These are phyloP conservation scores for Emys orbicularis DNA, from an alignment of 2,797 vertebrate species.

Conservation along the genomic window DNA sequence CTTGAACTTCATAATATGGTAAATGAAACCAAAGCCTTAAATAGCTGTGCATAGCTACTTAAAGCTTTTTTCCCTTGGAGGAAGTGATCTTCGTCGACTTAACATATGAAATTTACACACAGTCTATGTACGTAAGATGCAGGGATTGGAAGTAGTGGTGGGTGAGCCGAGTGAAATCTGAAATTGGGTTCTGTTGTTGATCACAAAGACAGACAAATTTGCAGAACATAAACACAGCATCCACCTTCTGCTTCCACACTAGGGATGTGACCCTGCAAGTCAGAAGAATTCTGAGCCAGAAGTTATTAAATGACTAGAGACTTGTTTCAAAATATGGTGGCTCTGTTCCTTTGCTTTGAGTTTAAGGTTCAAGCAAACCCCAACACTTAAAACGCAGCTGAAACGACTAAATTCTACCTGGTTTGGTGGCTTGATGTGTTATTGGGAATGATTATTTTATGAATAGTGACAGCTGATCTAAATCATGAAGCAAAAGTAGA, in stretches of 20 bases:
- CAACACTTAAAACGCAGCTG: background rate
- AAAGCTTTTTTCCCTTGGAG: background rate
- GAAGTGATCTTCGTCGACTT: background rate
- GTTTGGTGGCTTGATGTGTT: conserved; percentile 20
- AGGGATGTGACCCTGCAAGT: background rate
- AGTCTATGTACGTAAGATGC: background rate
- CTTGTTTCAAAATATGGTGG: background rate
- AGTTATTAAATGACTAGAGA: background rate
- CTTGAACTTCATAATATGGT: background rate
- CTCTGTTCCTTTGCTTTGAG: background rate
- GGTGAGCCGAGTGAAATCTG: background rate
- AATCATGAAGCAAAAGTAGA: conserved; percentile 63
- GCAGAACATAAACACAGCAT: background rate
- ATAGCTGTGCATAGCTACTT: background rate
- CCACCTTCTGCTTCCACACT: background rate
- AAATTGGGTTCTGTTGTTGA: background rate
- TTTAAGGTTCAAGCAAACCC: background rate
- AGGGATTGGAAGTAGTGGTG: background rate
- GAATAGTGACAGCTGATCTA: conserved; percentile 74
- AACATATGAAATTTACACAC: background rate
- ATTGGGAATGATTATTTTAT: conserved; percentile 69
- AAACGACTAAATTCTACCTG: background rate
- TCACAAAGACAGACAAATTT: background rate
- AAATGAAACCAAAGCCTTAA: background rate
- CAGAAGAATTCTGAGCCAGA: background rate